A percentile compares a stretch with the other conserved stretches of the same genome.
Evolutionary conservation across 2,113 vertebrate species (phyloP).

Genomic region (Canis aureus): DNA sequence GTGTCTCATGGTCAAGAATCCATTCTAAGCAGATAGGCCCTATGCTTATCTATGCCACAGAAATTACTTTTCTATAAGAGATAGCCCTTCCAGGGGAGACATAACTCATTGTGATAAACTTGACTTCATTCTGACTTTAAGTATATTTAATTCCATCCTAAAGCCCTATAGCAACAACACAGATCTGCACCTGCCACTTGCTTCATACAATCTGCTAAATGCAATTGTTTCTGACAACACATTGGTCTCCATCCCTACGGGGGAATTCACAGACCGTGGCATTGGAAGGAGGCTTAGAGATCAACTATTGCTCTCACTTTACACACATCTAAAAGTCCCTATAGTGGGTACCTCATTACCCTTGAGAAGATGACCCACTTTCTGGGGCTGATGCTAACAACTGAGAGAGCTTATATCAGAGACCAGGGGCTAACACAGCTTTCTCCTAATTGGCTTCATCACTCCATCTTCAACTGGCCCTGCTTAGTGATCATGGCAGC

Average conservation of each 20-base stretch:
- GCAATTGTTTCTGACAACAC: background rate
- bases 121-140: slow-evolving; percentile 4
- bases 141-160: background rate
- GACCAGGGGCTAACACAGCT: background rate
- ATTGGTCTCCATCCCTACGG: background rate
- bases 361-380: background rate
- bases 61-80: background rate
- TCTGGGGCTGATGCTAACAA: background rate
- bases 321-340: background rate
- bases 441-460: background rate
- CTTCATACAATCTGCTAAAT: background rate
- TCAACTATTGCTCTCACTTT: background rate
- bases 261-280: background rate
- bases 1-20: background rate
- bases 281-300: background rate
- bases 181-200: background rate
- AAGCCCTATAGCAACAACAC: background rate
- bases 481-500: background rate
- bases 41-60: background rate
- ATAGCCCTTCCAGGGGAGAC: background rate
- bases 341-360: background rate
- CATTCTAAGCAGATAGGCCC: background rate
- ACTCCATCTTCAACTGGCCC: background rate
- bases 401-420: background rate
- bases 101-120: background rate